Evolutionary conservation across 2,113 vertebrate species (phyloP), one percentile per base, ranked within the genome.

Genomic region (Cyanoliseus patagonus): DNA sequence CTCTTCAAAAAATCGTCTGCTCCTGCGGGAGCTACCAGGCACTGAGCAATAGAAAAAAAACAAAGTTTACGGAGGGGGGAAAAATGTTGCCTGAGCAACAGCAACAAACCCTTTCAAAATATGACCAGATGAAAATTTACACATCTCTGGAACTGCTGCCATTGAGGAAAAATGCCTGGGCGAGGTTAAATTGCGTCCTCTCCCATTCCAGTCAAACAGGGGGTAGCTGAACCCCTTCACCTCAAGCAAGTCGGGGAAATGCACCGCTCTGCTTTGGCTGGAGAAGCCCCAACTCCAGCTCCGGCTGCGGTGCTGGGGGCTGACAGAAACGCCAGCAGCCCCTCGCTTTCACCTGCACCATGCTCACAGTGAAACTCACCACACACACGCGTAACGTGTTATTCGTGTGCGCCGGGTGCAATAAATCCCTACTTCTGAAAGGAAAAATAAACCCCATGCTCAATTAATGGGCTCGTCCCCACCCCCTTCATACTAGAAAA

Each of bases 401-500:
- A 24, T 17, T 39, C 37, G 3, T 31, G 52, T 28, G 33, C 44
- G 27, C 62, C 4, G 27, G 27, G 3, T 64, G 73, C 79, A 17
- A 39, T 61, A 92, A 86, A 86, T 75, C 52, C 57, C 47, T 20
- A 17, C 10, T 90, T 90, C 47, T 61, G 80, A 41, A 2, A 5
- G 63, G 0, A 2, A 7, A 16, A 52, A 53, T 30, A 74, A 28
- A 6, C 2, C 25, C 23, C 10, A 28, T 3, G 10, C 31, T 80
- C 59, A 88, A 41, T 90, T 86, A 94, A 72, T 49, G 52, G 39
- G 23, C 30, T 92, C 35, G 19, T 73, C 55, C n/a, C 83, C 80
- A 93, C 89, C 77, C 80, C 62, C 49, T 90, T 95, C 88, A 82
- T 92, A 88, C 55, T 53, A 73, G 44, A 94, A 94, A 94, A 88